Conservation (phyloP, 2,797 vertebrate genomes). For the Chelonia mydas region DNA sequence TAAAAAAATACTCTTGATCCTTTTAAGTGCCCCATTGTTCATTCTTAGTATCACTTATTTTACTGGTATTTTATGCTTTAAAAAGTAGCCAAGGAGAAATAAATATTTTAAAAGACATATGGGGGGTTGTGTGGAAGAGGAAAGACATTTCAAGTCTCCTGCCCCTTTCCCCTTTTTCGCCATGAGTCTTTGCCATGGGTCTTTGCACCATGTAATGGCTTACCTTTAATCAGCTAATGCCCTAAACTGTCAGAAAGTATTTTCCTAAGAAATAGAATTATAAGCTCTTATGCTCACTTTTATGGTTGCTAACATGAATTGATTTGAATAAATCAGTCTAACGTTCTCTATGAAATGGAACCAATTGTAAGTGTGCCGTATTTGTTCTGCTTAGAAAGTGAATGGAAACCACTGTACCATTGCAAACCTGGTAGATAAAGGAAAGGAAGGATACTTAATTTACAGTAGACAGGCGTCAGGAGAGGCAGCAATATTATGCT, state of each 20-base stretch:
- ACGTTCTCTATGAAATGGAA: neutral
- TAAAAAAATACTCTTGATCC: neutral
- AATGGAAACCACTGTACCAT: neutral
- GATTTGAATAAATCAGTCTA: constrained; percentile 53
- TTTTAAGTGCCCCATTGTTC: constrained; percentile 9
- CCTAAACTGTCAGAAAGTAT: neutral
- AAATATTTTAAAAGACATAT: constrained; percentile 30
- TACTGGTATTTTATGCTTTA: neutral
- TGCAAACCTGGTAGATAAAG: neutral
- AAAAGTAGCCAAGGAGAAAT: neutral
- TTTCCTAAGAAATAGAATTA: constrained; percentile 30
- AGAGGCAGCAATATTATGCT: rapidly evolving
- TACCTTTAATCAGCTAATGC: neutral
- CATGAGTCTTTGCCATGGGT: neutral
- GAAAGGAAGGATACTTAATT: neutral
- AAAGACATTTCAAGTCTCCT: neutral
- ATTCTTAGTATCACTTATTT: constrained; percentile 41
- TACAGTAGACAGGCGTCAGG: rapidly evolving
- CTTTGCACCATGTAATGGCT: neutral
- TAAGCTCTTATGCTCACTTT: neutral
- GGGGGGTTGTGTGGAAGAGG: neutral
- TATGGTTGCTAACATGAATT: constrained; percentile 37
- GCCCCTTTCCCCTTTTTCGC: neutral
- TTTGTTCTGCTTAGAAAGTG: neutral
- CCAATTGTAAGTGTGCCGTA: neutral